Conservation (phyloP, 1,140 invertebrate genomes). For the Leptoteleia sp. region DNA sequence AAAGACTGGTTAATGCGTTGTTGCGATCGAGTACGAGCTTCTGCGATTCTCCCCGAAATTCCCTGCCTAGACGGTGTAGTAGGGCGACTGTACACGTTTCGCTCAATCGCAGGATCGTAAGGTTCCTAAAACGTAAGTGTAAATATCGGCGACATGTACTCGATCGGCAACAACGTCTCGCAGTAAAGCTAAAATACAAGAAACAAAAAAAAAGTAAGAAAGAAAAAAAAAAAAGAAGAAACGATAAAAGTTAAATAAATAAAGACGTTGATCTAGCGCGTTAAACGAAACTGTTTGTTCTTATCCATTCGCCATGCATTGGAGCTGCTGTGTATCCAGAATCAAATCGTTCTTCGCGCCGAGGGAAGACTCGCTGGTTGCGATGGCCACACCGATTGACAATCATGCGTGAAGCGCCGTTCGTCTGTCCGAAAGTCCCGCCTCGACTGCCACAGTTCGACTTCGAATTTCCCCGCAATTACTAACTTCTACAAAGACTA, state of each 20-base stretch:
- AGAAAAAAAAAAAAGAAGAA: constrained; percentile 13
- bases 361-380: constrained; percentile 22
- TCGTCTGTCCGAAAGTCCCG: too few species aligned
- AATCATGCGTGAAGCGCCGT: constrained; percentile 26
- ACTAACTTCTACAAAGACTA: too few species aligned
- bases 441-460: constrained; percentile 28
- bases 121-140: constrained; percentile 67
- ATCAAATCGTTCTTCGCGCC: constrained; percentile 16
- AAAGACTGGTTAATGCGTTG: constrained; percentile 60
- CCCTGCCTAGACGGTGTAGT: constrained; percentile 14
- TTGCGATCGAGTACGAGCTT: constrained; percentile 62
- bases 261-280: constrained; percentile 13
- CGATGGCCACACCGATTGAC: constrained; percentile 44
- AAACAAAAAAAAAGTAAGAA: constrained; percentile 4
- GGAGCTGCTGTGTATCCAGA: constrained; percentile 33
- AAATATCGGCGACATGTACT: constrained; percentile 62
- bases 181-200: constrained; percentile 16
- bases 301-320: constrained; percentile 26
- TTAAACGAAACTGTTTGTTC: constrained; percentile 41
- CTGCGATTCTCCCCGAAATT: constrained; percentile 55
- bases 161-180: constrained; percentile 52
- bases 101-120: constrained; percentile 62
- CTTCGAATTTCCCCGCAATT: constrained; percentile 1
- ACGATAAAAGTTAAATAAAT: too few species aligned
- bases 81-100: constrained; percentile 40